Evolutionary conservation across 2,113 vertebrate species (phyloP), one percentile per base, ranked within the genome.

Genomic region (Chionodraco myersi): DNA sequence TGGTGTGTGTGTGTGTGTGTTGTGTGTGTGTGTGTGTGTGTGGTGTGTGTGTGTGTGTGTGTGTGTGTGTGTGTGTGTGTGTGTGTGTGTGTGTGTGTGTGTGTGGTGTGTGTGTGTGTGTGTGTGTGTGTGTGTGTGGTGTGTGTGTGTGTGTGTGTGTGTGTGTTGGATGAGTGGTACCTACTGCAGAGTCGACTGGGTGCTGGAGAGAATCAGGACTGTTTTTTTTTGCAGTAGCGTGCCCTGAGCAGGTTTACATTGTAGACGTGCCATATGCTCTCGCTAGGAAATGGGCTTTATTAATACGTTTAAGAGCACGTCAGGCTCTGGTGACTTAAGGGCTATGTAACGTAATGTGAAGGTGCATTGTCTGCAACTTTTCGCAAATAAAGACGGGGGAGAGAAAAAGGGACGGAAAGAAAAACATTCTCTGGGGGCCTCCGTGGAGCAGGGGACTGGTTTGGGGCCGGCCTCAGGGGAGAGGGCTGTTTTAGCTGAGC

Each of bases 291-390:
- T 68, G 70, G 69, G 36, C 83, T 93, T 94, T 90, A 90, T 92
- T 94, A 92, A 92, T 89, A 83, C 67, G 18, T 86, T 91, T 84
- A 89, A 85, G 82, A 79, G 78, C 81, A 83, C 63, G 77, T 86
- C 83, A 84, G 66, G 58, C 70, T 66, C 67, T 14, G 71, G 89
- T 92, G 93, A 94, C 91, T 92, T 92, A 91, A 71, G 87, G 89
- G 71, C 80, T 73, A 57, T 44, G 85, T 85, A 75, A 86, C 73
- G 80, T 81, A 8, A 88, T 87, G 91, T 94, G 93, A 94, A 92
- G 88, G 80, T 79, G 91, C 84, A 85, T 91, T 94, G 93, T 94
- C 87, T 75, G 85, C 89, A 81, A 77, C 79, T 88, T 91, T 85
- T 87, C 62, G 77, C 79, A 87, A 91, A 90, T 90, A 90, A 89